Evolutionary conservation across 2,113 vertebrate genomes (phyloP), one percentile per base, ranked within the genome.

Genomic region (Axis porcinus): DNA sequence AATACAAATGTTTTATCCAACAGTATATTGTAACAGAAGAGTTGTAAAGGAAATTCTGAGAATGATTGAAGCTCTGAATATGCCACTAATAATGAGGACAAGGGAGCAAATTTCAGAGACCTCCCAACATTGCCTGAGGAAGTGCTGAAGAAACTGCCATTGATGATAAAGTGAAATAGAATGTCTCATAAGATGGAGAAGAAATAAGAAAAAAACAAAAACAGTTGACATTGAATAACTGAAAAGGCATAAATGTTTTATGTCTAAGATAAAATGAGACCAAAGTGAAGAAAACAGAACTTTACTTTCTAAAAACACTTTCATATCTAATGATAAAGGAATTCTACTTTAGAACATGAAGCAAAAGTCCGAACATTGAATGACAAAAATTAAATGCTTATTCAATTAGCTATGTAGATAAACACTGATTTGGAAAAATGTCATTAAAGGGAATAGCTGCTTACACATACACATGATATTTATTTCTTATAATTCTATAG

Each of bases 401-500:
- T 33, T 81, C 47, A 81, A 55, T 58, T 82, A 67, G 33, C 87
- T 95, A 91, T 76, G 86, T 30, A 97, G 81, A 60, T 33, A 93
- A 94, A 97, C 62, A 96, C 28, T 0, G 0, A 97, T 97, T 89
- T 98, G 89, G 60, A 88, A 82, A 96, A 97, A 98, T 94, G 62
- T 40, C 93, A 97, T 89, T 98, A 95, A 98, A 95, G 27, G 94
- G 50, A 93, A 95, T 96, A 88, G 60, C 92, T 97, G 55, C 33
- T 98, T 91, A 52, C 0, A 0, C 16, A 95, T 92, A 97, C 62
- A 97, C 95, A 97, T 97, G 97, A 98, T 94, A 93, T 93, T 95
- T 9, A 84, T 97, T 98, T 97, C 91, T 98, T 58, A 97, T 95
- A 96, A 96, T 84, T 43, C 92, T 95, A 91, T 76, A 86, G 85